Base-by-base conservation (phyloP, 2,113 vertebrate species). In the Agapornis roseicollis region DNA sequence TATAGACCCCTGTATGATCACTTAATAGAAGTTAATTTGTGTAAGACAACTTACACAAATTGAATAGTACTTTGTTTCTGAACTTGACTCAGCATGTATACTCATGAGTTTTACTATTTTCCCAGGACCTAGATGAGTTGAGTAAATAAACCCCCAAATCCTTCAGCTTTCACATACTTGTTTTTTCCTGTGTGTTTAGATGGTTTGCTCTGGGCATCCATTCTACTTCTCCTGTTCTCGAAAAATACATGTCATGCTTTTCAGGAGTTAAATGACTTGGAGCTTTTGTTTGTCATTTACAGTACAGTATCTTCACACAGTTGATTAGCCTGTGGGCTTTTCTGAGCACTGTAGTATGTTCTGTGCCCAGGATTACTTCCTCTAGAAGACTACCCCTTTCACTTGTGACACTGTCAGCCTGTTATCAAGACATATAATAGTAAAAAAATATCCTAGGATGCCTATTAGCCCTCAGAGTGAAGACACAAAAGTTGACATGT, bases 391-490 rank as follows among this genome's bases (percentile, higher is more conserved):
- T 91, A 85, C 70, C 42, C 33, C 70, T 91, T 93, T 89, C 63
- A 56, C 76, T 93, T 7, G 2, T 86, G 93, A 95, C 81, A 89
- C 37, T 69, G 94, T 78, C 80, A 87, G 74, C 86, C 93, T 89
- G 69, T 81, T 90, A 95, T 82, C 56, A 78, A 94, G 74, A 80
- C 12, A 49, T 33, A 55, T 18, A 82, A 53, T 19, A 64, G 65
- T 60, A 66, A 64, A 92, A 96, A 96, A 94, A 77, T 74, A 92
- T 60, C 77, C 80, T 60, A 79, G 80, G 79, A 90, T 87, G 46
- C 61, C 71, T 89, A 71, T 85, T 92, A 93, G 83, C 46, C 86
- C 80, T 92, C 46, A 82, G 49, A 96, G 24, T 44, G 58, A 86
- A 94, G 86, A 68, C 60, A 66, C 19, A 44, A 66, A 73, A 80